Evolutionary conservation across 2,113 vertebrate species (phyloP).

Genomic region (Empidonax traillii): DNA sequence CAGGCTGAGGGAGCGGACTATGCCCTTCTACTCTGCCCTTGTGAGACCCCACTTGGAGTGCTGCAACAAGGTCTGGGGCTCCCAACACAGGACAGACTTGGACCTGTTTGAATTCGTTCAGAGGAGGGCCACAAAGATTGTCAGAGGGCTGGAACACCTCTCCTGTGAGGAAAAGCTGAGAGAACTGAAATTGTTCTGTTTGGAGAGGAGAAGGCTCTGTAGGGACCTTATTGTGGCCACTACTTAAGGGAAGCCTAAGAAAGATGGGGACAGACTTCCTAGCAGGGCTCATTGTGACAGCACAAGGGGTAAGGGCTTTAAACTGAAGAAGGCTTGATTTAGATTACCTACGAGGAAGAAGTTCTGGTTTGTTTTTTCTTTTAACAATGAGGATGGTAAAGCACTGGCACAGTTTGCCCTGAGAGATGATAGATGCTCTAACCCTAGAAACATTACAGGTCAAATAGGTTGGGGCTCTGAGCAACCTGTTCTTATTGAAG

Average conservation of each 20-base stretch:
- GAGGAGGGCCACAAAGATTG: neutral
- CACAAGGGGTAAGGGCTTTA: neutral
- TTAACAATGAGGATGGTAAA: neutral
- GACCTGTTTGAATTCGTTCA: neutral
- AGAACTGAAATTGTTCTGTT: neutral
- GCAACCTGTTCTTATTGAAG: neutral
- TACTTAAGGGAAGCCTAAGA: neutral
- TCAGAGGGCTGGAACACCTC: neutral
- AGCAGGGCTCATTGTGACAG: neutral
- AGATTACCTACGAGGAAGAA: neutral
- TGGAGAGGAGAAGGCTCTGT: neutral
- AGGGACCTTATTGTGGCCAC: neutral
- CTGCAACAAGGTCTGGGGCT: neutral
- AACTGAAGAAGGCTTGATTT: neutral
- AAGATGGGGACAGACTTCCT: neutral
- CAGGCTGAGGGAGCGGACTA: neutral
- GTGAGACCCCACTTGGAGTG: fast-evolving
- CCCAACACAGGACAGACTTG: neutral
- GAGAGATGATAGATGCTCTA: neutral
- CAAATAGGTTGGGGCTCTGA: neutral
- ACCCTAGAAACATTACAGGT: neutral
- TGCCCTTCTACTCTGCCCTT: neutral
- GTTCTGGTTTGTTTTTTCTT: neutral
- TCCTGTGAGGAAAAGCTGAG: neutral
- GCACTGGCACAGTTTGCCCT: neutral